Base-by-base conservation (phyloP, 2,888 invertebrate genomes). In the Fabriciana adippe region DNA sequence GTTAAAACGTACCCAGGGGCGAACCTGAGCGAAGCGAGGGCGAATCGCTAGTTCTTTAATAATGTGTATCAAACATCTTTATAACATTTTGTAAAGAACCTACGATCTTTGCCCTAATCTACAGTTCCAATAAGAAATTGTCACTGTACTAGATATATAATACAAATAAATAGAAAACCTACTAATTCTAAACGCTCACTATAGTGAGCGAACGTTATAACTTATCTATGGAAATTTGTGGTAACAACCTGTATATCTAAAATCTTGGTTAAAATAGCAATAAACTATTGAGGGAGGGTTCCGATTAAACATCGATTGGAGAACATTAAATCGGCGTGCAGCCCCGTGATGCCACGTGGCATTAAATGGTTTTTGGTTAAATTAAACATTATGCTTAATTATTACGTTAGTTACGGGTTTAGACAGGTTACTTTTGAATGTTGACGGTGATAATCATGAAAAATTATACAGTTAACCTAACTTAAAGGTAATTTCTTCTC, bases 271-370 rank as follows among this genome's bases (percentile, higher is more conserved):
- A 11, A 66, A 72, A 68, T 69, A 77, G 48, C 54, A 48, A 53
- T 65, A 66, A 61, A 51, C 50, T n/a, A 50, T 51, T 14, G 35
- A 55, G 83, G 86, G 83, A 83, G 81, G 75, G 72, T 77, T 67
- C 79, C 85, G 88, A 88, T 89, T 87, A 86, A 84, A 83, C 78
- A 89, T 89, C 89, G 89, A 90, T 90, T 89, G 84, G 74, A 81
- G 83, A 84, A 87, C 89, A 86, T 88, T 87, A 88, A 89, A 89
- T 85, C 85, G 85, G 79, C 80, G 78, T 81, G 81, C 81, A 78
- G 80, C 82, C 83, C 83, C 82, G 81, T 82, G 81, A 71, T 56
- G 73, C 66, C 89, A 87, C 89, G 89, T 84, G 89, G 74, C 84
- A 18, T 54, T 67, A 68, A 72, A 70, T 68, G 68, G 70, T 65